Evolutionary conservation across 2,888 invertebrate species (phyloP).

Genomic region (Camponotus fellah): DNA sequence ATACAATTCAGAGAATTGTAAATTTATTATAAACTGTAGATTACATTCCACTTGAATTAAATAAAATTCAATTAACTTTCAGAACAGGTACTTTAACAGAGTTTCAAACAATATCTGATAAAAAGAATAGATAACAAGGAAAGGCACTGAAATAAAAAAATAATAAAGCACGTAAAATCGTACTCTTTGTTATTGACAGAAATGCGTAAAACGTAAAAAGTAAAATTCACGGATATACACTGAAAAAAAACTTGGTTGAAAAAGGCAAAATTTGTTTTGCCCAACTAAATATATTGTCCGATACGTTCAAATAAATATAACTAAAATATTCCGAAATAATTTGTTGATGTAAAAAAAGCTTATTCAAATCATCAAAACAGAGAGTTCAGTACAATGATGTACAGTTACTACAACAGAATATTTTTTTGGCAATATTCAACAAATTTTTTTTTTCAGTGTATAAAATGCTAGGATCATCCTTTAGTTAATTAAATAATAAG

Average conservation of each 20-base stretch:
- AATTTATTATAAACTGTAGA: neutral
- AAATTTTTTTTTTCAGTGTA: too few relatives aligned
- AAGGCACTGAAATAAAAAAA: neutral
- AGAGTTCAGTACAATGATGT: too few relatives aligned
- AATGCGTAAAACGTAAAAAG: neutral
- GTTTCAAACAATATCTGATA: neutral
- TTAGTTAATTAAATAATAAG: neutral
- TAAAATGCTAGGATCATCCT: neutral
- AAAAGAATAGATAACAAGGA: neutral
- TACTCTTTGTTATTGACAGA: neutral
- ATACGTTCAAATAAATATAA: too few relatives aligned
- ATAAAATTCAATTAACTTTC: slow-evolving; percentile 5
- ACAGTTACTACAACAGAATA: too few relatives aligned
- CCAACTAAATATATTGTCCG: too few relatives aligned
- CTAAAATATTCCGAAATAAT: too few relatives aligned
- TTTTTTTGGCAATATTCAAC: too few relatives aligned
- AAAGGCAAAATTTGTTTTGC: too few relatives aligned
- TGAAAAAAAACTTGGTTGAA: too few relatives aligned
- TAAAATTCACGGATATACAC: neutral
- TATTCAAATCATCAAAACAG: too few relatives aligned
- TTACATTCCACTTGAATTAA: neutral
- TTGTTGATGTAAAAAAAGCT: too few relatives aligned
- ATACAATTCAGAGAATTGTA: slow-evolving; percentile 3
- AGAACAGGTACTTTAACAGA: neutral
- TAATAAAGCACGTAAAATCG: neutral